phyloP scores from a whole-genome alignment of 2,888 invertebrate species.

The Eupithecia exiguata region DNA sequence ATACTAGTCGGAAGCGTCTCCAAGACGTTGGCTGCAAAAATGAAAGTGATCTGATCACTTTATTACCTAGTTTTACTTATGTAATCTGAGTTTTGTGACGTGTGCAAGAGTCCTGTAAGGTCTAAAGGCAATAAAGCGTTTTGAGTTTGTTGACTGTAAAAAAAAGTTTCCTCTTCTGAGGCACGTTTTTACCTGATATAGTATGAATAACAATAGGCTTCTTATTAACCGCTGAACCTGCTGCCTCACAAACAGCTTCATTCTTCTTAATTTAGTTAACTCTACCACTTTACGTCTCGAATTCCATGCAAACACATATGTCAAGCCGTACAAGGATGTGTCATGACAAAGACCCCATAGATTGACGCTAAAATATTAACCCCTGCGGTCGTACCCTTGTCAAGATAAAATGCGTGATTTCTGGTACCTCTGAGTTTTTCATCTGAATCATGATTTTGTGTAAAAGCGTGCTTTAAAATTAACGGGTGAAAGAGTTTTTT shows the following conservation, averaged over 20 bases:
- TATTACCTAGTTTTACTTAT: too few relatives aligned
- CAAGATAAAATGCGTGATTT: slow-evolving; percentile 29
- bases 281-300: not conserved
- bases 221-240: too few relatives aligned
- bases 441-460: slow-evolving; percentile 5
- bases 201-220: too few relatives aligned
- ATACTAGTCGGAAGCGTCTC: too few relatives aligned
- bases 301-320: not conserved
- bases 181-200: too few relatives aligned
- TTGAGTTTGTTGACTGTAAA: too few relatives aligned
- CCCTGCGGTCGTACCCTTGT: slow-evolving; percentile 37
- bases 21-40: too few relatives aligned
- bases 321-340: slow-evolving; percentile 5
- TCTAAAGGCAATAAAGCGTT: too few relatives aligned
- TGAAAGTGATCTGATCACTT: too few relatives aligned
- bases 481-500: not conserved
- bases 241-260: not conserved
- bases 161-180: too few relatives aligned
- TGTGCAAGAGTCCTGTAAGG: too few relatives aligned
- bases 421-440: slow-evolving; percentile 10
- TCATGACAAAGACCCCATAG: slow-evolving; percentile 27
- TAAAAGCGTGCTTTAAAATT: not conserved
- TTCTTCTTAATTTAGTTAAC: not conserved
- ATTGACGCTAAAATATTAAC: slow-evolving; percentile 38
- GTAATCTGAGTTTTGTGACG: too few relatives aligned